Conservation (phyloP, 2,888 invertebrate genomes). For the Drosophila melanosoma region DNA sequence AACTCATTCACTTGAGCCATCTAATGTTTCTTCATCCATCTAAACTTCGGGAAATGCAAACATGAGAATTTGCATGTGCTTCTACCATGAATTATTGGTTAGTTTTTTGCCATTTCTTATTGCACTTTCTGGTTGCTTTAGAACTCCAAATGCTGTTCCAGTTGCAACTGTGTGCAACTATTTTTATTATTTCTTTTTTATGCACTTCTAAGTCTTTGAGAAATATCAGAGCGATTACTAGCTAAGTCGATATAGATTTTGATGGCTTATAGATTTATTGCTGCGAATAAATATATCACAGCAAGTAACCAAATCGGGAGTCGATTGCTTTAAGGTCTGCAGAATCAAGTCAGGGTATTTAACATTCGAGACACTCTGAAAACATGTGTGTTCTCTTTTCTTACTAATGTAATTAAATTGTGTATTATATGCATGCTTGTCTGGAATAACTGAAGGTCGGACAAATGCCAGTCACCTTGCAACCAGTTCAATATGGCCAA, state of each 20-base stretch:
- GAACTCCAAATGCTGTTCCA: slow-evolving; percentile 7
- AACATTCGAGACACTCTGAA: not conserved
- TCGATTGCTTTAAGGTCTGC: not conserved
- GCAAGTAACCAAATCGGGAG: fast-evolving
- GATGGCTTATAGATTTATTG: not conserved
- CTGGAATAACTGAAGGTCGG: slow-evolving; percentile 10
- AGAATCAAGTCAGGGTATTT: slow-evolving; percentile 2
- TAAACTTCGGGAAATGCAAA: slow-evolving; percentile 24
- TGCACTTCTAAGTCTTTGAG: not conserved
- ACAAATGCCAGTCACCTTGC: slow-evolving; percentile 20
- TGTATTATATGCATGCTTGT: slow-evolving; percentile 25
- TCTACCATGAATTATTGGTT: slow-evolving; percentile 48
- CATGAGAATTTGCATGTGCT: slow-evolving; percentile 45
- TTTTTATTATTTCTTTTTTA: not conserved
- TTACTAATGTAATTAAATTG: slow-evolving; percentile 51
- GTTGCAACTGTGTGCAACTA: slow-evolving; percentile 11
- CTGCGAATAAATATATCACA: not conserved
- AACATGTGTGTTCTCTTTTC: not conserved
- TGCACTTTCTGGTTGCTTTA: slow-evolving; percentile 14
- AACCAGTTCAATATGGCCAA: not conserved
- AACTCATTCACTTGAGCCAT: not conserved
- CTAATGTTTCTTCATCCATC: not conserved
- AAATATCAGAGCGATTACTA: not conserved
- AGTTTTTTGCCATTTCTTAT: slow-evolving; percentile 29
- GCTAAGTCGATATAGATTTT: not conserved